A percentile compares a stretch with the other conserved stretches of the same genome.
Evolutionary conservation across 2,888 invertebrate species (phyloP).

Genomic region (Mellilla xanthometata): DNA sequence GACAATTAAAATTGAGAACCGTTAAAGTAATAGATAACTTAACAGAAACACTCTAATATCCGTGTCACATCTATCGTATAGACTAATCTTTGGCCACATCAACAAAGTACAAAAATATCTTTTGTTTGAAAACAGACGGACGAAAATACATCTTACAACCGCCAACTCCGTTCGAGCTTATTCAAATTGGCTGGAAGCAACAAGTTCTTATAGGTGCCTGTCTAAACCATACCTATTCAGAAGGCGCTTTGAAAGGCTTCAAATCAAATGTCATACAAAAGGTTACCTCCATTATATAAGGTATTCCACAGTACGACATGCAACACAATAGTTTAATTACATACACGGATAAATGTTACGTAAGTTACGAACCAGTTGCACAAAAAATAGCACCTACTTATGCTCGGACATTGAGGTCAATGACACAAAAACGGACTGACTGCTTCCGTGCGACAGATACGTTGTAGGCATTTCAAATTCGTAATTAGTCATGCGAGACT

Average conservation of each 20-base stretch:
- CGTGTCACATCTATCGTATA: conserved; percentile 35
- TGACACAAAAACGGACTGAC: conserved; percentile 70
- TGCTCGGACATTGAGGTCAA: conserved; percentile 62
- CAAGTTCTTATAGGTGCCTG: conserved; percentile 39
- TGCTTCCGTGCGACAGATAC: conserved; percentile 56
- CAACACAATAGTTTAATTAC: conserved; percentile 68
- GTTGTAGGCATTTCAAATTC: conserved; percentile 59
- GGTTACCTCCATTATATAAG: conserved; percentile 68
- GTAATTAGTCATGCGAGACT: conserved; percentile 58
- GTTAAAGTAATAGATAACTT: conserved; percentile 21
- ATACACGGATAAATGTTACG: conserved; percentile 56
- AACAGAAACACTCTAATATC: conserved; percentile 10
- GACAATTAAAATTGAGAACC: conserved; percentile 7
- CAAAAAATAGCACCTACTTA: conserved; percentile 62
- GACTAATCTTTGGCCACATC: conserved; percentile 36
- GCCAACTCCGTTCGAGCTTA: conserved; percentile 29
- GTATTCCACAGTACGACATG: conserved; percentile 46
- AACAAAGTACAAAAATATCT: conserved; percentile 35
- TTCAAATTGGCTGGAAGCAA: conserved; percentile 47
- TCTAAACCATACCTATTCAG: conserved; percentile 36
- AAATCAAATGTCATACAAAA: conserved; percentile 69
- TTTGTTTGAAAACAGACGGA: conserved; percentile 49
- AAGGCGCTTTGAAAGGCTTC: conserved; percentile 55
- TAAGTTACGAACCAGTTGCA: conserved; percentile 56
- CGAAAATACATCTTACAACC: conserved; percentile 41